Evolutionary conservation across 2,888 invertebrate genomes (phyloP).

Genomic region (Autographa gamma): DNA sequence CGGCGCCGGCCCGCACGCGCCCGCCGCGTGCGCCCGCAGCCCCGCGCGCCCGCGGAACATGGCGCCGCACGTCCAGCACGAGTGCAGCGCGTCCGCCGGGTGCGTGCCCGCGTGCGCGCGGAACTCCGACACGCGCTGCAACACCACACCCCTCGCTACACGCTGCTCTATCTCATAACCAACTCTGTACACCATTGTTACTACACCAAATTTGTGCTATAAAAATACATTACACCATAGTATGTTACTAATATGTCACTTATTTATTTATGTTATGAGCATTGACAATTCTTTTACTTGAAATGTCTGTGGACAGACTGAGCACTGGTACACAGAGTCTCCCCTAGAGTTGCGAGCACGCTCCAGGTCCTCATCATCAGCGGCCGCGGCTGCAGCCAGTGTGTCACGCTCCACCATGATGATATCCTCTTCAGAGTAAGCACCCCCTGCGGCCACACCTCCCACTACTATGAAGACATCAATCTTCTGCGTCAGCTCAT

Average conservation of each 20-base stretch:
- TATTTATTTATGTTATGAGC: too few relatives aligned
- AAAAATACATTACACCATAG: too few relatives aligned
- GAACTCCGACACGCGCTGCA: slow-evolving; percentile 76
- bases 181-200: too few relatives aligned
- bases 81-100: slow-evolving; percentile 72
- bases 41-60: slow-evolving; percentile 69
- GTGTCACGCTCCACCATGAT: slow-evolving; percentile 83
- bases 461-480: slow-evolving; percentile 86
- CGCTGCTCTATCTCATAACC: background rate
- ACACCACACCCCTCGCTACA: background rate
- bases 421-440: slow-evolving; percentile 83
- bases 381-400: slow-evolving; percentile 74
- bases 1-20: slow-evolving; percentile 50
- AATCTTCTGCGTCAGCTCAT: slow-evolving; percentile 83
- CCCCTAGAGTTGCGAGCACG: slow-evolving; percentile 75
- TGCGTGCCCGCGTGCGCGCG: slow-evolving; percentile 70
- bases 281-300: slow-evolving; percentile 61
- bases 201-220: too few relatives aligned
- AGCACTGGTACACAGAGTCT: slow-evolving; percentile 81
- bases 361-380: slow-evolving; percentile 76
- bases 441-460: slow-evolving; percentile 72
- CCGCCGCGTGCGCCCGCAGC: slow-evolving; percentile 66
- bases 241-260: too few relatives aligned
- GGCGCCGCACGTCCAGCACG: slow-evolving; percentile 84
- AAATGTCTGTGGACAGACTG: slow-evolving; percentile 80